These are phyloP conservation scores for Lutraria rhynchaena DNA, from an alignment of 1,140 invertebrate genomes.

Conservation along the genomic window DNA sequence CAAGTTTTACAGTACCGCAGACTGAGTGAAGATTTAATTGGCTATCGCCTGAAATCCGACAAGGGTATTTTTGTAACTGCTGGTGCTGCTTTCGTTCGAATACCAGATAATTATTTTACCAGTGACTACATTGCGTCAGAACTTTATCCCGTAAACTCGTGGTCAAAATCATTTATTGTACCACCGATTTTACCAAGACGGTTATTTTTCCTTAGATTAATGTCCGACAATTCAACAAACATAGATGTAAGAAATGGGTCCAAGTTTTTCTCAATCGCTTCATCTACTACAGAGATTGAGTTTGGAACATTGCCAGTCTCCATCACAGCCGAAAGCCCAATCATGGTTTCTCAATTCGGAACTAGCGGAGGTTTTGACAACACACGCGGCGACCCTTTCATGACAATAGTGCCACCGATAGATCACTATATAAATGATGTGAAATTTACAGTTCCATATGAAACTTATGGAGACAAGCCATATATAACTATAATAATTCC, in stretches of 20 bases:
- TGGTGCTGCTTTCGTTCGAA: not conserved
- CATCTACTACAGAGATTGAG: not conserved
- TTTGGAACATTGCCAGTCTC: not conserved
- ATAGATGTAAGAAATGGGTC: not conserved
- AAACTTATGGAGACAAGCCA: not conserved
- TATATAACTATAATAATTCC: not conserved
- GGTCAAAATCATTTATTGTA: not conserved
- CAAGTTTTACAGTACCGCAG: not conserved
- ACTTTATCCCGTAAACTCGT: not conserved
- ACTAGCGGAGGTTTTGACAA: not conserved
- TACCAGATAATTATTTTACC: not conserved
- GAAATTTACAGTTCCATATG: not conserved
- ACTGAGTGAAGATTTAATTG: not conserved
- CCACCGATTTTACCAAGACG: not conserved
- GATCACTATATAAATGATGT: conserved; percentile 6
- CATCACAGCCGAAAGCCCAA: not conserved
- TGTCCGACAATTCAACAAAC: not conserved
- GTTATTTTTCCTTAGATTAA: not conserved
- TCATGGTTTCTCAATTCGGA: not conserved
- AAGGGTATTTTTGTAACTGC: not conserved
- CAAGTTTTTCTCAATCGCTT: not conserved
- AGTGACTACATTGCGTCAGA: not conserved
- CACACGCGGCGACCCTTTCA: not conserved
- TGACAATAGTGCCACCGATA: not conserved
- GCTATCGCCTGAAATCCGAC: not conserved